phyloP scores from a whole-genome alignment of 2,888 invertebrate genomes.

The Ryuthela nishihirai region DNA sequence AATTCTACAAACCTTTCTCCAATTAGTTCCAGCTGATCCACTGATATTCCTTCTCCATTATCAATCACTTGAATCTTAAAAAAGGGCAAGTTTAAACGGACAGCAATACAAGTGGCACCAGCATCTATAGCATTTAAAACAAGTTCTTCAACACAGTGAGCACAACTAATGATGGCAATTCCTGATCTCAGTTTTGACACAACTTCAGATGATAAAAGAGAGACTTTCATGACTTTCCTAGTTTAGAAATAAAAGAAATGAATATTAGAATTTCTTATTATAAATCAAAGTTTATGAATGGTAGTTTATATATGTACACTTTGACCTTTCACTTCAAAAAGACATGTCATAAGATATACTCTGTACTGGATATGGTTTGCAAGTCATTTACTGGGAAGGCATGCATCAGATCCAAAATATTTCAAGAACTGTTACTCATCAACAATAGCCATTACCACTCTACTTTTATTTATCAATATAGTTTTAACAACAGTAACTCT shows the following conservation, averaged over 20 bases:
- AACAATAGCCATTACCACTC: too few relatives aligned
- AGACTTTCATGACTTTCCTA: constrained; percentile 36
- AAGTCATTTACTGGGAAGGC: too few relatives aligned
- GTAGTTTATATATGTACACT: too few relatives aligned
- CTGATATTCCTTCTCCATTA: constrained; percentile 66
- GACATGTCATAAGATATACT: too few relatives aligned
- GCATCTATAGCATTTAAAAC: constrained; percentile 68
- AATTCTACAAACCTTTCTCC: constrained; percentile 55
- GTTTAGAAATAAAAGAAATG: neutral
- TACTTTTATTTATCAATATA: too few relatives aligned
- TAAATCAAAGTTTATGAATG: too few relatives aligned
- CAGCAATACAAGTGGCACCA: constrained; percentile 64
- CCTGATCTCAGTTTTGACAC: constrained; percentile 59
- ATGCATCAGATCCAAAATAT: too few relatives aligned
- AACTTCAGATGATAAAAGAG: constrained; percentile 52
- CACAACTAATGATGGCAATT: constrained; percentile 57
- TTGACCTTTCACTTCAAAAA: too few relatives aligned
- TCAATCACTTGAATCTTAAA: constrained; percentile 69
- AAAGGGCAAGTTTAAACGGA: constrained; percentile 61
- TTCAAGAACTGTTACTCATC: too few relatives aligned
- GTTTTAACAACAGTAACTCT: too few relatives aligned
- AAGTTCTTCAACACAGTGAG: constrained; percentile 63
- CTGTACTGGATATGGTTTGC: too few relatives aligned
- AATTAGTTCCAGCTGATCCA: constrained; percentile 57
- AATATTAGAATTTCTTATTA: too few relatives aligned